phyloP scores from a whole-genome alignment of 2,797 vertebrate species.

The Novumbra hubbsi region DNA sequence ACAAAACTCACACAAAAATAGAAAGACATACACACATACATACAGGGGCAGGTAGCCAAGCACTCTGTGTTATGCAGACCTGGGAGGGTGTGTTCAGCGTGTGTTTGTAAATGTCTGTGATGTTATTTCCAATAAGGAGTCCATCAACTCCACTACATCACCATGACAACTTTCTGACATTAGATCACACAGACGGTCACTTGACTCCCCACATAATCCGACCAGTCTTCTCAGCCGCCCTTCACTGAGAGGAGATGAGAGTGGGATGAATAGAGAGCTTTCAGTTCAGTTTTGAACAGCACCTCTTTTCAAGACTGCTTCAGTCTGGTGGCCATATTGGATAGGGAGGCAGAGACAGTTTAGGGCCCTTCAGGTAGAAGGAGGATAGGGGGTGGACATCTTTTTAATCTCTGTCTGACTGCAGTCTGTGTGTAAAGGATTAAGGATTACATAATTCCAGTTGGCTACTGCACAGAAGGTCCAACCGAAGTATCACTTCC shows the following conservation, averaged over 20 bases:
- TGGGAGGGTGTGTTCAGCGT: too few relatives aligned
- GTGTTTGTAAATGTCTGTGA: not conserved
- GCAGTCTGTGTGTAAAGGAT: too few relatives aligned
- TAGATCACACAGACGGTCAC: slow-evolving; percentile 27
- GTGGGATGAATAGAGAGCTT: slow-evolving; percentile 38
- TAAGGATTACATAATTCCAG: too few relatives aligned
- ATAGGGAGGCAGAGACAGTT: not conserved
- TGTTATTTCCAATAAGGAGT: slow-evolving; percentile 15
- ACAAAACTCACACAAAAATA: too few relatives aligned
- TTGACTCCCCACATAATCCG: slow-evolving; percentile 19
- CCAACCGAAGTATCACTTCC: too few relatives aligned
- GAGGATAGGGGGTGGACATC: not conserved
- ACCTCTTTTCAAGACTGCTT: slow-evolving; percentile 32
- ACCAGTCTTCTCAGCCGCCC: not conserved
- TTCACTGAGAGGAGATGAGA: slow-evolving; percentile 24
- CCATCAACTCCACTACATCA: not conserved
- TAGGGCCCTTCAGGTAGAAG: not conserved
- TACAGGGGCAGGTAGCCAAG: too few relatives aligned
- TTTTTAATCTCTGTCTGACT: not conserved
- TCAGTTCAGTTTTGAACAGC: slow-evolving; percentile 41
- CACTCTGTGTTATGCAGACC: too few relatives aligned
- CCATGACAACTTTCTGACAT: not conserved
- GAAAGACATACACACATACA: not conserved
- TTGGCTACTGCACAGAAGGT: too few relatives aligned
- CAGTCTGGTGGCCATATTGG: not conserved